These are phyloP conservation scores for Brachirus orientalis DNA, from an alignment of 2,113 vertebrate species.

Conservation along the genomic window DNA sequence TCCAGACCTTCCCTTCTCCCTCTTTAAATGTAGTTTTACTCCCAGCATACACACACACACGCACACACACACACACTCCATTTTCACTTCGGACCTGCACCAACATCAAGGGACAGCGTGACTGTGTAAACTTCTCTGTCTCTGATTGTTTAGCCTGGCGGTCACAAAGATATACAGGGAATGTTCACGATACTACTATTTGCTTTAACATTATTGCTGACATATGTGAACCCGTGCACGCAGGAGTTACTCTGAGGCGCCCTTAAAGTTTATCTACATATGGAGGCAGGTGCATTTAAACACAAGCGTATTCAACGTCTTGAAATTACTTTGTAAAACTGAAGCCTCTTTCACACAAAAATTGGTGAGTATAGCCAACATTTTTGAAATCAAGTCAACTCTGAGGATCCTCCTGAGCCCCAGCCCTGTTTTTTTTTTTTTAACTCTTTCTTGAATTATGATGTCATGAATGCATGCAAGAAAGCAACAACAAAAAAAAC, in stretches of 20 bases:
- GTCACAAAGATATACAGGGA: conserved; percentile 62
- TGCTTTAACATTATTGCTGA: conserved; percentile 30
- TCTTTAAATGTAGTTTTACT: conserved; percentile 25
- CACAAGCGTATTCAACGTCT: conserved; percentile 23
- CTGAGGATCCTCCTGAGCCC: too few species aligned
- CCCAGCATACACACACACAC: not conserved
- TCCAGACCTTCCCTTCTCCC: conserved; percentile 10
- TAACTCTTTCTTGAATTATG: too few species aligned
- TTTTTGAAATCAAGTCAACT: too few species aligned
- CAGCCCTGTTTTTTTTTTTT: too few species aligned
- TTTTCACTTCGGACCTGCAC: conserved; percentile 28
- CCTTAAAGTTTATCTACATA: conserved; percentile 62
- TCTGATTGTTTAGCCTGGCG: conserved; percentile 69
- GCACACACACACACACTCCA: conserved; percentile 4
- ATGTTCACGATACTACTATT: conserved; percentile 38
- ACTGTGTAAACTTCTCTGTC: conserved; percentile 67
- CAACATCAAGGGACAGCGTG: conserved; percentile 43
- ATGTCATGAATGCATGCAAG: too few species aligned
- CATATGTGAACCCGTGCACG: not conserved
- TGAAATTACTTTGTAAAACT: too few species aligned
- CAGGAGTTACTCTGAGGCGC: conserved; percentile 1
- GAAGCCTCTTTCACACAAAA: too few species aligned
- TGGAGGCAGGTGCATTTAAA: conserved; percentile 42
- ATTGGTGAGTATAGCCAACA: too few species aligned
- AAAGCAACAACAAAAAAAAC: too few species aligned